Conservation (phyloP, 2,888 invertebrate species). For the Coremacera marginata region DNA sequence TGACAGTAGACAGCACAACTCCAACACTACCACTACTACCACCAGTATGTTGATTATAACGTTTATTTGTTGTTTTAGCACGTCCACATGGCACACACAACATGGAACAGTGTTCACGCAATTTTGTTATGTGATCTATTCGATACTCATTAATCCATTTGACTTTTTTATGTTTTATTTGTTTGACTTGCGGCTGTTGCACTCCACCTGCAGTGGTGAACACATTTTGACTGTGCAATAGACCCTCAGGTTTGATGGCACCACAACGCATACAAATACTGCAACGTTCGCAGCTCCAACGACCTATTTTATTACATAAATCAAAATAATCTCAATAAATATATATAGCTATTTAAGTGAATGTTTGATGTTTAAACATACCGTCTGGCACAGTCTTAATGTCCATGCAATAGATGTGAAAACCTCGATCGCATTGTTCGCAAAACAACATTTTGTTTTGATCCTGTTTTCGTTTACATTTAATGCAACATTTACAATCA, state of each 20-base stretch:
- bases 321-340: background rate
- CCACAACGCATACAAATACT: conserved; percentile 78
- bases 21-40: background rate
- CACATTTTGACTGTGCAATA: conserved; percentile 49
- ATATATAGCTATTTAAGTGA: background rate
- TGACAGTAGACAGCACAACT: conserved; percentile 7
- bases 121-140: conserved; percentile 65
- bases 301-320: conserved; percentile 68
- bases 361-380: conserved; percentile 56
- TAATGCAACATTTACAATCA: conserved; percentile 91
- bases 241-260: conserved; percentile 71
- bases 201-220: conserved; percentile 46
- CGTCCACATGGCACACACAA: conserved; percentile 73
- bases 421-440: conserved; percentile 94
- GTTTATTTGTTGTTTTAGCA: conserved; percentile 52
- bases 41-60: conserved; percentile 9
- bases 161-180: conserved; percentile 60
- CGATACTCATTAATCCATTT: conserved; percentile 69
- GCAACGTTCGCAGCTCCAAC: conserved; percentile 91
- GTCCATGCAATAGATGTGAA: conserved; percentile 92
- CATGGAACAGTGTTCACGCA: conserved; percentile 70
- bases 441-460: conserved; percentile 95
- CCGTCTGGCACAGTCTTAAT: conserved; percentile 84
- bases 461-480: conserved; percentile 84
- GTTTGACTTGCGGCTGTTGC: conserved; percentile 49